Base-by-base conservation (phyloP, 2,888 invertebrate species). In the Exocentrus adspersus region DNA sequence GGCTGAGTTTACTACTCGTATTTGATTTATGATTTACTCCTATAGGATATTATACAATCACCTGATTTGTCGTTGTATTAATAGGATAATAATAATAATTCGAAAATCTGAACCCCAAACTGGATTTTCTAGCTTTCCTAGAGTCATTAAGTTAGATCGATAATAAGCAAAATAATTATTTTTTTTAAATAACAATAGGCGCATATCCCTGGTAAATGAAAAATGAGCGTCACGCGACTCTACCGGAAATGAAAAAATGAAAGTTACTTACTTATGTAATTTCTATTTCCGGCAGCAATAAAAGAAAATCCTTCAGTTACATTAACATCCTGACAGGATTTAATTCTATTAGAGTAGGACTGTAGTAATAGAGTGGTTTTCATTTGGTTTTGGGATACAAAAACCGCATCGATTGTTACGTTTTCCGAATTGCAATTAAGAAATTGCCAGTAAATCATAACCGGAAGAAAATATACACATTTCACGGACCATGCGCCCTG, bases 371-470 rank as follows among this genome's bases (percentile, higher is more conserved):
- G 14, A 20, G 46, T 46, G 21, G 30, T 24, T 32, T 46, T 14
- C 45, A 9, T 19, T n/a, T 45, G 32, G 56, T 30, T 46, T 56
- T 32, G 19, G 17, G 20, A 43, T 16, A 54, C 54, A 57, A 57
- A 57, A 57, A 57, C 30, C 21, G 32, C 30, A 57, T 57, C 56
- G 46, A 57, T 46, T 46, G 28, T 41, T 14, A 57, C 56, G 56
- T 57, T 57, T 46, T 46, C 46, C 46, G 46, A 57, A 46, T 17
- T 57, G 56, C 56, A 57, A 57, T 57, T 57, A 57, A 57, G 56
- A 32, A 57, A 57, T 57, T 57, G 56, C 56, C 46, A 57, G 56
- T 57, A 57, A 57, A 57, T 57, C 56, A 57, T 57, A 57, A 57
- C 46, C 21, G 56, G 20, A 54, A 46, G 46, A 57, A 57, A 57